A percentile compares a stretch with the other conserved stretches of the same genome.
These are phyloP conservation scores for Cosmopolites sordidus DNA, from an alignment of 2,888 invertebrate species.

Conservation along the genomic window DNA sequence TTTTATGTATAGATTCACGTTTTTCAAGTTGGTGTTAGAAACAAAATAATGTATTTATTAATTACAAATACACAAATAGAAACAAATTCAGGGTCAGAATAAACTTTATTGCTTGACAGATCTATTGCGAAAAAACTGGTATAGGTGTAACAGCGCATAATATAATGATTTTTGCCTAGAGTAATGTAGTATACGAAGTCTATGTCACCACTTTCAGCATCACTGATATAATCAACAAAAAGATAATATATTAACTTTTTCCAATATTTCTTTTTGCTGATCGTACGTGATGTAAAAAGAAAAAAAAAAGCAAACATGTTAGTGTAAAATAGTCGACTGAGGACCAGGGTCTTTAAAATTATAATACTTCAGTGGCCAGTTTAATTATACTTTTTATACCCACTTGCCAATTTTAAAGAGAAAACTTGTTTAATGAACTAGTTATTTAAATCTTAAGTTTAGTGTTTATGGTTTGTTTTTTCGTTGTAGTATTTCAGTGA, in stretches of 20 bases:
- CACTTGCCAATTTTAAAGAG: too few relatives aligned
- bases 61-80: constrained; percentile 19
- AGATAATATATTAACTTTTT: neutral
- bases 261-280: too few relatives aligned
- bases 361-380: constrained; percentile 21
- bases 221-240: neutral
- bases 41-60: constrained; percentile 12
- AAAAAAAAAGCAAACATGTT: neutral
- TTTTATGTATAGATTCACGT: constrained; percentile 33
- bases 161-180: constrained; percentile 21
- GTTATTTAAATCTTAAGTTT: constrained; percentile 8
- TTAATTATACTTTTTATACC: constrained; percentile 12
- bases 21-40: constrained; percentile 41
- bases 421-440: constrained; percentile 10
- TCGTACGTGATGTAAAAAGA: too few relatives aligned
- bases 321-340: constrained; percentile 21
- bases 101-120: constrained; percentile 18
- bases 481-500: constrained; percentile 1
- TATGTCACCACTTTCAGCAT: constrained; percentile 17
- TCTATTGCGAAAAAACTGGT: constrained; percentile 22
- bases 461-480: constrained; percentile 8
- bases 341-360: constrained; percentile 26
- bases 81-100: constrained; percentile 25
- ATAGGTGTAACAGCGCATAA: constrained; percentile 20
- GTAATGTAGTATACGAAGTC: constrained; percentile 25